Base-by-base conservation (phyloP, 2,888 invertebrate genomes). In the Teleogryllus oceanicus region DNA sequence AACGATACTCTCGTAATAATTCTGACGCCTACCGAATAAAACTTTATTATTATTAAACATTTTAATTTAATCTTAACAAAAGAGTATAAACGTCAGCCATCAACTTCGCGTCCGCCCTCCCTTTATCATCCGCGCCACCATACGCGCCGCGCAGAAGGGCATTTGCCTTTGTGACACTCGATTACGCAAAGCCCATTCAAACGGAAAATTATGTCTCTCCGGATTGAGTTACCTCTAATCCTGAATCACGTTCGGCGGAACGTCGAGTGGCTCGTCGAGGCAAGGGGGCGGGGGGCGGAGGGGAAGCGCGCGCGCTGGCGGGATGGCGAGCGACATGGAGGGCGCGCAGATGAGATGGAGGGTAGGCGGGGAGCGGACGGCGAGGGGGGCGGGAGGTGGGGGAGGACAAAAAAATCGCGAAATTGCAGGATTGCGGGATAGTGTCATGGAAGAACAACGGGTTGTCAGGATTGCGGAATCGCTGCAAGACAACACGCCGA, bases 141-240 rank as follows among this genome's bases (percentile, higher is more conserved):
- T 62, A 62, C 62, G 62, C 62, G 18, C 2, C 18, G 16, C 18
- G 62, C 62, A 62, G 16, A 62, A 4, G 13, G 62, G 62, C 62
- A 62, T 62, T 62, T 62, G 62, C 62, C 62, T 62, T 62, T 62
- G 62, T 62, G 62, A 16, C 62, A 62, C 62, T 62, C 62, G 62
- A 62, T 13, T 62, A 18, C 62, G 62, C 62, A 62, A 62, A 62
- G 62, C 62, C 62, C 18, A 18, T 62, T 62, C 62, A 62, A 62
- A 62, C 62, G 62, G 62, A 62, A 62, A 62, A 62, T 62, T 62
- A 62, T 62, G 62, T 62, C 62, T 62, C 62, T 62, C 18, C 16
- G 62, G 62, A 62, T 62, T 62, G 62, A 62, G 62, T 62, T 62
- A 62, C 24, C 62, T 62, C 62, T 62, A 62, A 62, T 62, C 62